Conservation (phyloP, 2,888 invertebrate genomes). For the Tachina fera region DNA sequence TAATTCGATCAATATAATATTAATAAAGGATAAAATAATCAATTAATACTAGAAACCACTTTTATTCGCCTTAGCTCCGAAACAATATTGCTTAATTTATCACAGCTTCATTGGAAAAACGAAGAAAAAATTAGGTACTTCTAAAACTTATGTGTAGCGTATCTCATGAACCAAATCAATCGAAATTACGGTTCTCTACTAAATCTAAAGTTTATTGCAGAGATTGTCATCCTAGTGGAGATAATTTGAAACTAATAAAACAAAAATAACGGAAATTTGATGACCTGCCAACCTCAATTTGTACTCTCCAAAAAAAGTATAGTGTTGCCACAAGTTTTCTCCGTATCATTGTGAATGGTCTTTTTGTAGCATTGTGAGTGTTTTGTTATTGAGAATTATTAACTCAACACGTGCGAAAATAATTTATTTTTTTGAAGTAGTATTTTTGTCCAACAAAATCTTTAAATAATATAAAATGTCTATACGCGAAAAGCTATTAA, state of each 20-base stretch:
- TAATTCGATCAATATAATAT: too few relatives aligned
- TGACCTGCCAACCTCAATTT: slow-evolving; percentile 1
- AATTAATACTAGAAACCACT: too few relatives aligned
- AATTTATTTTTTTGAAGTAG: not conserved
- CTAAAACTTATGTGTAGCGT: too few relatives aligned
- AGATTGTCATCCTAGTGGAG: too few relatives aligned
- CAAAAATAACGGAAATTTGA: not conserved
- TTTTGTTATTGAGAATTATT: not conserved
- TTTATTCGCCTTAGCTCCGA: too few relatives aligned
- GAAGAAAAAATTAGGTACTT: too few relatives aligned
- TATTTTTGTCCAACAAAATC: not conserved
- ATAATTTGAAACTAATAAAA: too few relatives aligned
- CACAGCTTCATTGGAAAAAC: too few relatives aligned
- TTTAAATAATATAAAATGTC: slow-evolving; percentile 77
- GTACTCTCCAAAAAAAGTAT: not conserved
- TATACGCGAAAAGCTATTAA: slow-evolving; percentile 86
- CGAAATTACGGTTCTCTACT: too few relatives aligned
- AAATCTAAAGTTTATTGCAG: too few relatives aligned
- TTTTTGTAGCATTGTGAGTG: slow-evolving; percentile 23
- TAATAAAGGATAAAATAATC: not conserved
- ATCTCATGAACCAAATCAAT: too few relatives aligned
- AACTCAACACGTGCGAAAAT: slow-evolving; percentile 30
- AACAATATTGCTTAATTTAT: too few relatives aligned
- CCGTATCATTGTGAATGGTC: slow-evolving; percentile 29
- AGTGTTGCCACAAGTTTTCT: slow-evolving; percentile 1